Percentiles rank a stretch among this genome's conserved stretches.
Conservation (phyloP, 2,888 invertebrate species). For the Encarsia formosa region DNA sequence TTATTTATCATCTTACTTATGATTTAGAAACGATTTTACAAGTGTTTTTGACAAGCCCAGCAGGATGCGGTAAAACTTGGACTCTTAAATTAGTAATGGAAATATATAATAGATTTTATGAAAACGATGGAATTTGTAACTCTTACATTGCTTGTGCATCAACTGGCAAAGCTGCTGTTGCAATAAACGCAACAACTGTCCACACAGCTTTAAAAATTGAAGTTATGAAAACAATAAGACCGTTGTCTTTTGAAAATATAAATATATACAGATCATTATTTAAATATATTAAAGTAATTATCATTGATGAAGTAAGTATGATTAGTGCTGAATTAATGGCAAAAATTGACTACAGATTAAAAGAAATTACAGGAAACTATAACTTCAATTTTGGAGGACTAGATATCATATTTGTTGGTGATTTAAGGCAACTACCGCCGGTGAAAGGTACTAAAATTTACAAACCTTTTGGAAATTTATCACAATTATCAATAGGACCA, state of each 20-base stretch:
- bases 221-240: constrained; percentile 40
- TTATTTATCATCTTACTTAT: constrained; percentile 10
- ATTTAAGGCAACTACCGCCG: constrained; percentile 44
- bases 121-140: constrained; percentile 38
- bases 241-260: constrained; percentile 41
- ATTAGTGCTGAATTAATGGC: neutral
- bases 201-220: constrained; percentile 34
- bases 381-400: constrained; percentile 40
- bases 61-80: constrained; percentile 40
- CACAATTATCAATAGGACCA: constrained; percentile 32
- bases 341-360: constrained; percentile 37
- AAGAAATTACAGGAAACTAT: constrained; percentile 42
- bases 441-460: constrained; percentile 38
- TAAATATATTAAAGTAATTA: constrained; percentile 21
- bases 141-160: constrained; percentile 42
- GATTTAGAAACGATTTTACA: constrained; percentile 12
- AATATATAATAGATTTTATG: constrained; percentile 46
- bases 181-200: constrained; percentile 35
- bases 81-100: constrained; percentile 46
- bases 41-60: constrained; percentile 34
- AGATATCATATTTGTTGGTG: constrained; percentile 43
- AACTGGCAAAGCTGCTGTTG: constrained; percentile 37
- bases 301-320: neutral
- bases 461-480: too few relatives aligned
- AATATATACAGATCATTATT: constrained; percentile 33